These are phyloP conservation scores for Automeris io DNA, from an alignment of 2,888 invertebrate species.

Conservation along the genomic window DNA sequence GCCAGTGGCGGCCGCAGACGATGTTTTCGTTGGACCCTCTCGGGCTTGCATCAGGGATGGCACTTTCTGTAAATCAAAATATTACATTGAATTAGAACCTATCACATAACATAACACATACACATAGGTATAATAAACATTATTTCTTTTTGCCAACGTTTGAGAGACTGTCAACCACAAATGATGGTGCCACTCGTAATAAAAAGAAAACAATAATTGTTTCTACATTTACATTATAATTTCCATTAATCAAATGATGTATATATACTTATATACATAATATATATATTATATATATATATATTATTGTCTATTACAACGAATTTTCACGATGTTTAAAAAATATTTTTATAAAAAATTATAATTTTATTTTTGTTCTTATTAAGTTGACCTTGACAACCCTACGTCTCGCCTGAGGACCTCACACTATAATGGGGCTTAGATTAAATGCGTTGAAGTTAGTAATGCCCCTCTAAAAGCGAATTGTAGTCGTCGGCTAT, in stretches of 20 bases:
- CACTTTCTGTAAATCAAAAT: neutral
- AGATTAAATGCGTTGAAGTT: constrained; percentile 63
- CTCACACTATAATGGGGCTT: constrained; percentile 48
- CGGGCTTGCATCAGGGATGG: neutral
- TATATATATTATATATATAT: no score
- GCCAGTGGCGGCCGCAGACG: constrained; percentile 29
- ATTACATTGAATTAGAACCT: neutral
- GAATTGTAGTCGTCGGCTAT: constrained; percentile 60
- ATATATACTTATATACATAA: no score
- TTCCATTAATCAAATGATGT: no score
- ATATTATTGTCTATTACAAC: neutral
- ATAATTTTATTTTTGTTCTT: no score
- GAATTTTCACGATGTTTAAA: constrained; percentile 16
- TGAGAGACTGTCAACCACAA: no score
- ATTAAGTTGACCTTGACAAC: no score
- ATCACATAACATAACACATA: no score
- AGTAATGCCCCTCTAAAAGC: constrained; percentile 65
- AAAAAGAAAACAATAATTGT: no score
- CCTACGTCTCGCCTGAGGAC: constrained; percentile 30
- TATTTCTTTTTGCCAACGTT: no score
- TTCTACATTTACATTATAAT: no score
- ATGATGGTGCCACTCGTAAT: no score
- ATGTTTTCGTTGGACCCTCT: constrained; percentile 35
- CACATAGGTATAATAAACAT: no score
- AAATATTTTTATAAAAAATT: constrained; percentile 17